Conservation (phyloP, 2,113 vertebrate genomes). For the Lycocorax pyrrhopterus region DNA sequence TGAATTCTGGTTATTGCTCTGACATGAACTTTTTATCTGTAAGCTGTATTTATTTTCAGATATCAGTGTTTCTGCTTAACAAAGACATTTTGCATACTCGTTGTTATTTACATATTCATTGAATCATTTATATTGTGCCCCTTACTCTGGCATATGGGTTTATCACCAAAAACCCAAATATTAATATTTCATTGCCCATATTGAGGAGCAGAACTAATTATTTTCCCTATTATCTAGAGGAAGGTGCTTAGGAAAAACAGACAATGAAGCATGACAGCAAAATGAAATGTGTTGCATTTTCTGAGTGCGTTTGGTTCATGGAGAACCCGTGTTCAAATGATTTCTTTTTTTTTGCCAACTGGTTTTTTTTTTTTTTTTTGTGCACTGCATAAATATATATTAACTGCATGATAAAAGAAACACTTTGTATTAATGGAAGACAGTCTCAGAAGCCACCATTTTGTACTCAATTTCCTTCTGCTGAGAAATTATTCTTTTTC, state of each 20-base stretch:
- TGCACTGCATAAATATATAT: neutral
- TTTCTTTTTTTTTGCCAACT: too few species aligned
- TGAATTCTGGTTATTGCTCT: neutral
- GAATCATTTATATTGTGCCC: neutral
- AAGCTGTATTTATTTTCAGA: neutral
- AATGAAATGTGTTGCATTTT: neutral
- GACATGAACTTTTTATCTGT: neutral
- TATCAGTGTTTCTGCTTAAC: neutral
- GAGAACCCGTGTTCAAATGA: neutral
- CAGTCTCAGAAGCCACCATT: neutral
- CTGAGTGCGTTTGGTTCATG: neutral
- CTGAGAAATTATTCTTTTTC: neutral
- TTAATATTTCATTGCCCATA: neutral
- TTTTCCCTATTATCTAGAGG: neutral
- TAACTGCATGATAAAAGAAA: neutral
- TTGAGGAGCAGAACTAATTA: neutral
- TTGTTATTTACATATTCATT: neutral
- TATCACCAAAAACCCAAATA: neutral
- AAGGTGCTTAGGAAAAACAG: neutral
- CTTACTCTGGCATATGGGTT: neutral
- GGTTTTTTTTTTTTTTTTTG: neutral
- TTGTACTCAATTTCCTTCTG: neutral
- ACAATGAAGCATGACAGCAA: neutral
- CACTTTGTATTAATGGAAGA: neutral
- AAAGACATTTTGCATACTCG: neutral